Evolutionary conservation across 30 jellyfish, hydroid and myxozoan species (phyloP).

Genomic region (Phacellophora camtschatica): DNA sequence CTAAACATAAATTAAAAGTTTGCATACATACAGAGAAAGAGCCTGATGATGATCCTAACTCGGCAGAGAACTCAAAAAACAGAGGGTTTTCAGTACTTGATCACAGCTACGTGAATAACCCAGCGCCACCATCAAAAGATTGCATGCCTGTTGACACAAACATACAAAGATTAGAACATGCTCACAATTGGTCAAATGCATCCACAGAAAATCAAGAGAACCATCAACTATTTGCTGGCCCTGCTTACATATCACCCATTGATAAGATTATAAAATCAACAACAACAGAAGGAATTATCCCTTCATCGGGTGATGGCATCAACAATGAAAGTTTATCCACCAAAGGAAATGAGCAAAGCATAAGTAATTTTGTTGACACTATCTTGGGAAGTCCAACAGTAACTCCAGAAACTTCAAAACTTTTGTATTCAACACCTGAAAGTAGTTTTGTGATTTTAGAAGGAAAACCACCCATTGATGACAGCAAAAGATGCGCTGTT

Average conservation of each 20-base stretch:
- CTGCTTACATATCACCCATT: neutral
- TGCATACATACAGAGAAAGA: neutral
- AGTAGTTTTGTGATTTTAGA: neutral
- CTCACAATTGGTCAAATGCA: neutral
- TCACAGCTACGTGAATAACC: neutral
- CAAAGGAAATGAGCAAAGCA: neutral
- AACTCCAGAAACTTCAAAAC: neutral
- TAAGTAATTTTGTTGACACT: neutral
- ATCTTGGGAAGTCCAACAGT: neutral
- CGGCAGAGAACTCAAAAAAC: neutral
- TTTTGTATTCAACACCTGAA: neutral
- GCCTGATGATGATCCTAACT: neutral
- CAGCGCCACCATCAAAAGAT: neutral
- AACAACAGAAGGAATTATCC: neutral
- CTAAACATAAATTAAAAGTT: neutral
- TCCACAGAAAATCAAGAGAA: neutral
- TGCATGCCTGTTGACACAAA: neutral
- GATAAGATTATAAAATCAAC: neutral
- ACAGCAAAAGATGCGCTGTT: neutral
- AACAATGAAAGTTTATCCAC: neutral
- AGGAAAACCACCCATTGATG: neutral
- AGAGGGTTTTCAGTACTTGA: conserved; percentile 10
- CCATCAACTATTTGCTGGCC: neutral
- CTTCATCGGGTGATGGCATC: neutral
- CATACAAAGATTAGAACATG: neutral